Percentiles rank a stretch among this genome's conserved stretches.
phyloP scores from a whole-genome alignment of 2,888 invertebrate species.

The Pediacus dermestoides region DNA sequence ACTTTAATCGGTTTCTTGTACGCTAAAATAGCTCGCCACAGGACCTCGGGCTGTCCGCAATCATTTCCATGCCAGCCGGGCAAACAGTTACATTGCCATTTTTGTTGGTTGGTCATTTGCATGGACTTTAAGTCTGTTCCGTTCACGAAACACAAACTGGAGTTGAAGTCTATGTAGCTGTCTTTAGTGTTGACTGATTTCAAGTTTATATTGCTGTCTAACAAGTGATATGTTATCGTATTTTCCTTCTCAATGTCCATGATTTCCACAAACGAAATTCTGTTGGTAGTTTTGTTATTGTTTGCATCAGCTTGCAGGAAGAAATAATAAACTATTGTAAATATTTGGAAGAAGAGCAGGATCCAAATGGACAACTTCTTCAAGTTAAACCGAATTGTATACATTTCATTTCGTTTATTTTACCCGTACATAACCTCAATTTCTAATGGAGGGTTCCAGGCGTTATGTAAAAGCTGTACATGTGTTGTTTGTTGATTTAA shows the following conservation, averaged over 20 bases:
- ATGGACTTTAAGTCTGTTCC: conserved; percentile 48
- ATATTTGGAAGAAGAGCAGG: conserved; percentile 42
- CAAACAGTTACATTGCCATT: conserved; percentile 55
- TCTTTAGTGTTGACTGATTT: conserved; percentile 32
- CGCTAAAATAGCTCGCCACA: conserved; percentile 62
- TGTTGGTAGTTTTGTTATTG: conserved; percentile 15
- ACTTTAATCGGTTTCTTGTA: conserved; percentile 51
- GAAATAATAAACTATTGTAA: conserved; percentile 43
- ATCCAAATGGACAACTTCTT: conserved; percentile 44
- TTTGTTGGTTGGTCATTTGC: conserved; percentile 39
- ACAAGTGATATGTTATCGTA: conserved; percentile 41
- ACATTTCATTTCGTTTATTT: conserved; percentile 33
- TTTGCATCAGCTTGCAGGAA: conserved; percentile 34
- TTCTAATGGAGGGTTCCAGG: too few species aligned
- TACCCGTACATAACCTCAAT: conserved; percentile 35
- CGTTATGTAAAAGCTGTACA: too few species aligned
- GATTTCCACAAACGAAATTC: conserved; percentile 25
- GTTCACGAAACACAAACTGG: conserved; percentile 46
- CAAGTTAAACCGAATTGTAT: conserved; percentile 38
- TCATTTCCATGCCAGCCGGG: conserved; percentile 64
- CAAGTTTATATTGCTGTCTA: conserved; percentile 34
- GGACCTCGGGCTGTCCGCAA: conserved; percentile 64
- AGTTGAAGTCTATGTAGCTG: conserved; percentile 46
- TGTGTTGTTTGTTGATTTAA: too few species aligned
- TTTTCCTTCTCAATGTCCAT: conserved; percentile 19